Base-by-base conservation (phyloP, 2,113 vertebrate species). In the Ancistrus triradiatus region DNA sequence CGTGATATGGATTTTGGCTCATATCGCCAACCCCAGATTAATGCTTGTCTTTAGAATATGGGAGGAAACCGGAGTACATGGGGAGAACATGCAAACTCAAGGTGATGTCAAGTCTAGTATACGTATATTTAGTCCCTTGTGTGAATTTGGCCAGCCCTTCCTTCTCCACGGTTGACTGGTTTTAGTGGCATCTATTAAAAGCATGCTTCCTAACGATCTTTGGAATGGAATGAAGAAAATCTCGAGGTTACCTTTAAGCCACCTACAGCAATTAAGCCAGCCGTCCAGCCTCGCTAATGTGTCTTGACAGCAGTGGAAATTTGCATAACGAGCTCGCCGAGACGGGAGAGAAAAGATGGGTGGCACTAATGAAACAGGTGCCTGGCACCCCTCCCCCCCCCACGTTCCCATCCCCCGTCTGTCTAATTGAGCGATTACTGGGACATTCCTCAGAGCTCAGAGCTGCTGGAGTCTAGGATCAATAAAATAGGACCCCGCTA, bases 241-340 rank as follows among this genome's bases (percentile, higher is more conserved):
- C 77, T 50, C 61, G 68, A 75, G 80, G 74, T 80, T 80, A 81
- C 82, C 80, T 86, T 74, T 79, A 80, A 86, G 78, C 81, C 84
- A 87, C 83, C 82, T 83, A 77, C 65, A 81, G 81, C 84, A 89
- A 89, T 88, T 87, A 87, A 82, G 70, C 82, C 83, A 84, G 81
- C 81, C 77, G 80, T 73, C 78, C 76, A 37, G 62, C 70, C 44
- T 53, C 21, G 77, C 85, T 88, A 87, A 89, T 89, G 82, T 79
- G 76, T 82, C 81, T 81, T 83, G 87, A 89, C 86, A 85, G 86
- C 83, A 75, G 84, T 58, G 81, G 80, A 85, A 79, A 87, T 87
- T 85, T 88, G 80, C 87, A 85, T 87, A 89, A 87, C 77, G 81
- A 88, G 82, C 81, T 80, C 79, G 77, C 35, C 56, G 83, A 81